These are phyloP conservation scores for Periophthalmodon schlosseri DNA, from an alignment of 2,113 vertebrate genomes.

Conservation along the genomic window DNA sequence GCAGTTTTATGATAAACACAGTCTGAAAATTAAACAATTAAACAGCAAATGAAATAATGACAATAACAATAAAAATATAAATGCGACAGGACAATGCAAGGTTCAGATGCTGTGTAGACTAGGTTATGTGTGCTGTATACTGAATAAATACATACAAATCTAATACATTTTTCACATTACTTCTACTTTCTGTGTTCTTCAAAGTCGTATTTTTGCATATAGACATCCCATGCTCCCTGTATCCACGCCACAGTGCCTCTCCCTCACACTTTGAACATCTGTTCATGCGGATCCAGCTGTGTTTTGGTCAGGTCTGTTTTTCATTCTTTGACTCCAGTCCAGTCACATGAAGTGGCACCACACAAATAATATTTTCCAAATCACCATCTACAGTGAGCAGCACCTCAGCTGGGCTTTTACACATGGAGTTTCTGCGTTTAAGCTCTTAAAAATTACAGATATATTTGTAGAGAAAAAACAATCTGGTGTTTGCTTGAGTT, in stretches of 20 bases:
- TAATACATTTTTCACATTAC: conserved; percentile 10
- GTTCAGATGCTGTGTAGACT: not conserved
- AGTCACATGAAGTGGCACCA: conserved; percentile 9
- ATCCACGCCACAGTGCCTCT: not conserved
- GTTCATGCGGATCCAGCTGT: conserved; percentile 12
- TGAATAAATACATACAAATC: not conserved
- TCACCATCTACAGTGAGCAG: not conserved
- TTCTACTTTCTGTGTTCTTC: conserved; percentile 1
- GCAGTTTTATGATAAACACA: no score
- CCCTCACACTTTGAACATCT: conserved; percentile 23
- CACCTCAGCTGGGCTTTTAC: not conserved
- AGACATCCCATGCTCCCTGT: conserved; percentile 20
- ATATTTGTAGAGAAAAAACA: no score
- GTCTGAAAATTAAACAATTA: no score
- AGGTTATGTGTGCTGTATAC: not conserved
- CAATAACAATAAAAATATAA: not conserved
- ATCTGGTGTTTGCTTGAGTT: no score
- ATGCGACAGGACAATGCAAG: not conserved
- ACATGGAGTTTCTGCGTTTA: not conserved
- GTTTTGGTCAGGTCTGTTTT: conserved; percentile 29
- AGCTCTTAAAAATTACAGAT: not conserved
- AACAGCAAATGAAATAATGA: not conserved
- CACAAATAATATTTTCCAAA: conserved; percentile 17
- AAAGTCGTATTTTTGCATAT: conserved; percentile 2
- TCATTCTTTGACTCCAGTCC: conserved; percentile 27